phyloP scores from a whole-genome alignment of 2,113 vertebrate genomes.

The Labeo rohita region DNA sequence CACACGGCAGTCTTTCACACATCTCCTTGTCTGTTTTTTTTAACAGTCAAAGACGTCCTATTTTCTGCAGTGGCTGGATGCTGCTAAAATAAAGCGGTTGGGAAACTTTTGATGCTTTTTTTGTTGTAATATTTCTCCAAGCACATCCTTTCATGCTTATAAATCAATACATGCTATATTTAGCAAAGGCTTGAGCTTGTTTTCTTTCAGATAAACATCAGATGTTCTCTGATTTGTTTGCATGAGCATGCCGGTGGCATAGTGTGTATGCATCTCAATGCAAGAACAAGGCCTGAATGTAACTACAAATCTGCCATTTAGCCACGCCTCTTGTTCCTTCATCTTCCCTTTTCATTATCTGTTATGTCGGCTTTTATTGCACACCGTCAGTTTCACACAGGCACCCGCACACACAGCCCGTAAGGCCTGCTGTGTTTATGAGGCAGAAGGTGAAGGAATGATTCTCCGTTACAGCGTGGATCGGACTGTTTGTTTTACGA shows the following conservation, averaged over 20 bases:
- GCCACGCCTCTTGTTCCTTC: neutral
- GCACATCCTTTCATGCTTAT: slow-evolving; percentile 16
- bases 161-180: slow-evolving; percentile 33
- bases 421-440: slow-evolving; percentile 13
- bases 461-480: neutral
- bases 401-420: neutral
- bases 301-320: slow-evolving; percentile 16
- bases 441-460: slow-evolving; percentile 10
- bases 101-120: neutral
- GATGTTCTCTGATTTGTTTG: neutral
- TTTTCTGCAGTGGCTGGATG: neutral
- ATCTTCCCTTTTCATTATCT: slow-evolving; percentile 17
- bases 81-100: neutral
- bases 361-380: slow-evolving; percentile 7
- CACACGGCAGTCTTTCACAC: neutral
- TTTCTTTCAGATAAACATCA: neutral
- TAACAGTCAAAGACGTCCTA: neutral
- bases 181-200: neutral
- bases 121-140: neutral
- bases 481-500: slow-evolving; percentile 30
- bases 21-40: neutral
- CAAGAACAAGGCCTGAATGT: neutral
- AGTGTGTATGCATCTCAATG: neutral
- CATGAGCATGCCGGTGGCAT: neutral
- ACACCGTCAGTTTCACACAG: neutral